Base-by-base conservation (phyloP, 1,140 invertebrate species). In the Proales similis region DNA sequence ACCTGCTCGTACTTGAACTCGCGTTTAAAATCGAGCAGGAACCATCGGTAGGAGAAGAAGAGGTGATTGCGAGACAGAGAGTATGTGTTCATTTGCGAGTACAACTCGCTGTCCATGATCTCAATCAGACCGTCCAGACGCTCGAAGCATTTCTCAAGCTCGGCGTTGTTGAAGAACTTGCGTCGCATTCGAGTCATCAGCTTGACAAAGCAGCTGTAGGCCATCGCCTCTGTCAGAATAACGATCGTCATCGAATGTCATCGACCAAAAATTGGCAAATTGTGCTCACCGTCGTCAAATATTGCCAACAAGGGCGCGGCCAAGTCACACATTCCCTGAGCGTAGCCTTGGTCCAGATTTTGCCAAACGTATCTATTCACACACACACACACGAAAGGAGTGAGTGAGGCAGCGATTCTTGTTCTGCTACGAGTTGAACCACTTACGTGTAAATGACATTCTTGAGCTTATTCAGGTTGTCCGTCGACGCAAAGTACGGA, bases 381-480 rank as follows among this genome's bases (percentile, higher is more conserved):
- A 64, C 12, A 3, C 80, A 83, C 80, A 78, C 11, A 49, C 14
- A n/a, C 3, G 2, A 57, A 22, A 5, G 27, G 27, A 5, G 17
- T 11, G 17, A 6, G 14, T 38, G 27, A 33, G 2, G 26, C 3
- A 38, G 11, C 1, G 9, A n/a, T 39, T 53, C 17, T 32, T 39
- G 4, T 53, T 42, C 5, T 42, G 19, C n/a, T 22, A 14, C 43
- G 4, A 38, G 5, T 36, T 3, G 11, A 46, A 14, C 14, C 22
- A 66, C 73, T 67, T 66, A 91, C 82, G 90, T 94, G 83, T 88
- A 91, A 85, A 95, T 94, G 38, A 95, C 84, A 76, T 93, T 91
- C 33, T 89, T 79, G n/a, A 95, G 75, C 74, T 91, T 92, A 63
- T 93, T 88, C 65, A 95, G 78, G 78, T 95, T 94, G 61, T 85